Evolutionary conservation across 1,140 invertebrate species (phyloP).

Genomic region (Dreissena rostriformis): DNA sequence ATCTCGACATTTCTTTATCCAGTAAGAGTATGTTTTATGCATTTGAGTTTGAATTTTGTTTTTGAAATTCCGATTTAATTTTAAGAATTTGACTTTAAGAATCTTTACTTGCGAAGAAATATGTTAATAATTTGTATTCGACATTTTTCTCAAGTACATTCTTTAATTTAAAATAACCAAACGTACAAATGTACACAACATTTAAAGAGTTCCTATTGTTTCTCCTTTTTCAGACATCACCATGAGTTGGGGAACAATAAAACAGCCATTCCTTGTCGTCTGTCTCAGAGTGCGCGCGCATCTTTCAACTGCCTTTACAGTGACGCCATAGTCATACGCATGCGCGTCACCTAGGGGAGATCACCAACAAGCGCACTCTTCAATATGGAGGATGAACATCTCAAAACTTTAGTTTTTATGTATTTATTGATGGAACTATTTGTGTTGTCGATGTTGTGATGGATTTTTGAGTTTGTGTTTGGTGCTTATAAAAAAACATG

Average conservation of each 20-base stretch:
- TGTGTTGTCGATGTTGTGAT: not conserved
- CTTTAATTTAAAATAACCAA: not conserved
- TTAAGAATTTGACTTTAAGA: not conserved
- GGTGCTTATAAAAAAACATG: not conserved
- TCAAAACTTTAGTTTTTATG: not conserved
- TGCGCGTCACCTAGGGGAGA: not conserved
- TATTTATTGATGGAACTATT: not conserved
- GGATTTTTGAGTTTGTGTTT: not conserved
- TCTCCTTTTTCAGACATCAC: slow-evolving; percentile 17
- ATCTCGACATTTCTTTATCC: slow-evolving; percentile 90
- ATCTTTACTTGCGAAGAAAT: not conserved
- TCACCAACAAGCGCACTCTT: not conserved
- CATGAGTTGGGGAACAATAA: not conserved
- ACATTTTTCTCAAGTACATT: slow-evolving; percentile 1
- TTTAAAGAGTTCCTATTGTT: not conserved
- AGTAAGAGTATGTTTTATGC: too few species aligned
- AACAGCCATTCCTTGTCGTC: not conserved
- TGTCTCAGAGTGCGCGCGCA: not conserved
- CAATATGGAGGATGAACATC: not conserved
- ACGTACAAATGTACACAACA: not conserved
- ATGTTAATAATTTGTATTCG: not conserved
- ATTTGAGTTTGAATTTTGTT: not conserved
- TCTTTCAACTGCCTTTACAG: slow-evolving; percentile 30
- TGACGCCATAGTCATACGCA: not conserved
- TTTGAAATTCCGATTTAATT: not conserved